These are phyloP conservation scores for Fringilla coelebs DNA, from an alignment of 2,797 vertebrate species.

Conservation along the genomic window DNA sequence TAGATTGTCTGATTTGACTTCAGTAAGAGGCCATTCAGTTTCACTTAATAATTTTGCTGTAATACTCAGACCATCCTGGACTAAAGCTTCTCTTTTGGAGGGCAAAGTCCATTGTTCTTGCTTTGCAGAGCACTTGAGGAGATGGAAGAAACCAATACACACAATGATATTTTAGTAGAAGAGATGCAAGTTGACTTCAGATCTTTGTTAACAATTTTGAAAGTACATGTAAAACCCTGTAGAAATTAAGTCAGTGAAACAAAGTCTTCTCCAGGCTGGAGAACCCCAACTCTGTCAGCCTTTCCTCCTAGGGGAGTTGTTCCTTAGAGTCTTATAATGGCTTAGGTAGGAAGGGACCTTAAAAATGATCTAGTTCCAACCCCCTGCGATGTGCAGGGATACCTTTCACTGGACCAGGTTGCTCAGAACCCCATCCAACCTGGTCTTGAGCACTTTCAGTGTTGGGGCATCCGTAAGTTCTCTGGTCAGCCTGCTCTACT, in stretches of 20 bases:
- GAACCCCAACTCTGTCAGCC: background rate
- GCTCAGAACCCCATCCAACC: background rate
- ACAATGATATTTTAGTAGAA: background rate
- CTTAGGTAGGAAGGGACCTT: background rate
- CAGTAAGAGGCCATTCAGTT: background rate
- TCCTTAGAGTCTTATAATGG: background rate
- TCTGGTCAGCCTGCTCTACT: background rate
- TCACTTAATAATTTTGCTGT: background rate
- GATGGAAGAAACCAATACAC: background rate
- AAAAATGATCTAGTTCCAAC: background rate
- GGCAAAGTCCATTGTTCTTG: background rate
- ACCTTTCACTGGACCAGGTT: background rate
- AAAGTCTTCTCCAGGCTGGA: background rate
- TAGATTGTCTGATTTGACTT: background rate
- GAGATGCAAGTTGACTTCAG: background rate
- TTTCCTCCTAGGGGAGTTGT: background rate
- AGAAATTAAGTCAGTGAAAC: background rate
- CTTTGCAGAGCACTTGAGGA: background rate
- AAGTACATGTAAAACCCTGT: background rate
- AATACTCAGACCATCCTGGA: background rate
- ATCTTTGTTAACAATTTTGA: background rate
- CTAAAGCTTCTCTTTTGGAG: background rate
- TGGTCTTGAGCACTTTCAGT: background rate
- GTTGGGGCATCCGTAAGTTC: background rate
- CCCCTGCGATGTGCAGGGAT: background rate